Evolutionary conservation across 1,140 invertebrate genomes (phyloP).

Genomic region (Pseudomyrmex cubaensis): DNA sequence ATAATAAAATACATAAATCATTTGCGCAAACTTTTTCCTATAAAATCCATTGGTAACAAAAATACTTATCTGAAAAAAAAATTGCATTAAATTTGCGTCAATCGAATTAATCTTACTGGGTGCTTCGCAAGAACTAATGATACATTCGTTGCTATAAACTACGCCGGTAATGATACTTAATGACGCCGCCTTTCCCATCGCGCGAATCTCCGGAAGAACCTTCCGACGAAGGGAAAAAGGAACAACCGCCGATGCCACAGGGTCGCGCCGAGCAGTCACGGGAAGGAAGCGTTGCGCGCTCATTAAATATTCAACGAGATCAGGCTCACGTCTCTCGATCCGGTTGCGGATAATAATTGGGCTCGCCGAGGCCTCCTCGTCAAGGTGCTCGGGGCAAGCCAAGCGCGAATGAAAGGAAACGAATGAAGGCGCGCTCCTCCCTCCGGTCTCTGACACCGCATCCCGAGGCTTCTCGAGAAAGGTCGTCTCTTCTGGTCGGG

Average conservation of each 20-base stretch:
- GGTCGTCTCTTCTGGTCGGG: conserved; percentile 32
- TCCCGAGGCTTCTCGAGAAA: conserved; percentile 43
- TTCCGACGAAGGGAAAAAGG: neutral
- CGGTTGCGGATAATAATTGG: conserved; percentile 37
- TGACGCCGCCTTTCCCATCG: neutral
- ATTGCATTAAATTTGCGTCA: too few relatives aligned
- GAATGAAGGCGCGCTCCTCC: conserved; percentile 43
- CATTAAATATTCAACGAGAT: conserved; percentile 53
- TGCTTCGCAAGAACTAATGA: neutral
- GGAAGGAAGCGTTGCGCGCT: conserved; percentile 15
- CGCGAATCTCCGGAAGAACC: conserved; percentile 8
- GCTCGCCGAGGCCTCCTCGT: neutral
- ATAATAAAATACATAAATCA: too few relatives aligned
- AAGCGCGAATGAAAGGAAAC: conserved; percentile 54
- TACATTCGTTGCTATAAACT: conserved; percentile 7
- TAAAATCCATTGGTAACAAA: too few relatives aligned
- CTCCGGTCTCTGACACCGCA: conserved; percentile 41
- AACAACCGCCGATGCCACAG: conserved; percentile 17
- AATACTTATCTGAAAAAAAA: too few relatives aligned
- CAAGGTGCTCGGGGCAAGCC: conserved; percentile 34
- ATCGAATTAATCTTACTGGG: too few relatives aligned
- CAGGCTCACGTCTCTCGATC: conserved; percentile 31
- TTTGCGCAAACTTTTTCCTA: too few relatives aligned
- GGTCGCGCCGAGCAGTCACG: conserved; percentile 38
- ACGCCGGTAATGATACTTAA: neutral